These are phyloP conservation scores for Pogona vitticeps DNA, from an alignment of 2,113 vertebrate species.

Conservation along the genomic window DNA sequence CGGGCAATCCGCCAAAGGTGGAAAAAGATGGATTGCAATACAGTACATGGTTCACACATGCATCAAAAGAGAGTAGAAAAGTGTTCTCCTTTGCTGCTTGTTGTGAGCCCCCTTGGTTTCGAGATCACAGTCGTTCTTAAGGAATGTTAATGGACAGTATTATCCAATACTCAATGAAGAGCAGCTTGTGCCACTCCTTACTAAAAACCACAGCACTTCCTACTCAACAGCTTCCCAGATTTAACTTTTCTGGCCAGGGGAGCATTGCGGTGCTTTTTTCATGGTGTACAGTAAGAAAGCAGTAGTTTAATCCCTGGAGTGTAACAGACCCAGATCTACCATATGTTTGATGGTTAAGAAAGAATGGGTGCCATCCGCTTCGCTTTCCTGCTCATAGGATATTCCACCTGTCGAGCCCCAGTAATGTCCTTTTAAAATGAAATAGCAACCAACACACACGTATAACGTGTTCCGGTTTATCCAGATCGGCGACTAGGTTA, in stretches of 20 bases:
- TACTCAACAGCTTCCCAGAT: neutral
- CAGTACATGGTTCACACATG: no score
- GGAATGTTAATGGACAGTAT: neutral
- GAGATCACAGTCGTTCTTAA: neutral
- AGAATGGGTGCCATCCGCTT: neutral
- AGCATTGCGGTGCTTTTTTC: neutral
- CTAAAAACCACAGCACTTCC: neutral
- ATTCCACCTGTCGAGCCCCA: neutral
- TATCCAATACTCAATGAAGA: neutral
- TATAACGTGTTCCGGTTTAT: slow-evolving; percentile 24
- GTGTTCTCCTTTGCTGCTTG: neutral
- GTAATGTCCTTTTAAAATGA: neutral
- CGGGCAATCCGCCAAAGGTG: no score
- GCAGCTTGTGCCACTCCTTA: neutral
- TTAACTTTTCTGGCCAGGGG: neutral
- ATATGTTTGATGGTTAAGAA: neutral
- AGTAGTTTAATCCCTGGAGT: neutral
- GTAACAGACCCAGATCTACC: neutral
- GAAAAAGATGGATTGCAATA: neutral
- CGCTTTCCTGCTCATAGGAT: neutral
- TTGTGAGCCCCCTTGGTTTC: neutral
- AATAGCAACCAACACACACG: neutral
- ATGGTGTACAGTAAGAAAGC: neutral
- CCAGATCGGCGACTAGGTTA: slow-evolving; percentile 20
- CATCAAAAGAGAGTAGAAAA: no score